These are phyloP conservation scores for Catonia carolina DNA, from an alignment of 2,888 invertebrate species.

Conservation along the genomic window DNA sequence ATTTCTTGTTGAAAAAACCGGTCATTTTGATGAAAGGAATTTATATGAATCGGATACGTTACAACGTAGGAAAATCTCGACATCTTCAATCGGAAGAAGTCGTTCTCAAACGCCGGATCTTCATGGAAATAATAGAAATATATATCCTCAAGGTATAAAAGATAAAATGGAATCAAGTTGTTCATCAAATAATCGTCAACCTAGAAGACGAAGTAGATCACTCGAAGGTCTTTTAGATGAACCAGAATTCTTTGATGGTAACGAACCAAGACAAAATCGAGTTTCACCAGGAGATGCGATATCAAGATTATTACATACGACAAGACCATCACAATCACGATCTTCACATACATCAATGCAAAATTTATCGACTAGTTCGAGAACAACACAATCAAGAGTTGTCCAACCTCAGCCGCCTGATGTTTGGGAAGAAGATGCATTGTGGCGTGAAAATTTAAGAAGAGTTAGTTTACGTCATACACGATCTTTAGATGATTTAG, in stretches of 20 bases:
- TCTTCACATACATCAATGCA: slow-evolving; percentile 18
- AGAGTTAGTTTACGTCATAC: slow-evolving; percentile 75
- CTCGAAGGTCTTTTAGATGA: slow-evolving; percentile 54
- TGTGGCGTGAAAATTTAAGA: slow-evolving; percentile 74
- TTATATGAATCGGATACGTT: slow-evolving; percentile 63
- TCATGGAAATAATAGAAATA: slow-evolving; percentile 38
- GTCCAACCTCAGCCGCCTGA: slow-evolving; percentile 39
- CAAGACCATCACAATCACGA: slow-evolving; percentile 24
- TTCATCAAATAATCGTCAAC: slow-evolving; percentile 16
- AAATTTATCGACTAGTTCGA: slow-evolving; percentile 16
- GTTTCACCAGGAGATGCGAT: slow-evolving; percentile 31
- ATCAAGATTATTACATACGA: slow-evolving; percentile 30
- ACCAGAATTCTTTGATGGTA: slow-evolving; percentile 32
- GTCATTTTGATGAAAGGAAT: slow-evolving; percentile 58
- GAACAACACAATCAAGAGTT: slow-evolving; percentile 22
- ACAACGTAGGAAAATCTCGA: slow-evolving; percentile 40
- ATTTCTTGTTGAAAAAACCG: slow-evolving; percentile 41
- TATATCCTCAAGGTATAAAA: slow-evolving; percentile 42
- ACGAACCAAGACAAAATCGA: slow-evolving; percentile 21
- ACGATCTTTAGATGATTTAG: slow-evolving; percentile 74
- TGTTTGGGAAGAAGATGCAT: slow-evolving; percentile 74
- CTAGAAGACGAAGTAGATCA: slow-evolving; percentile 47
- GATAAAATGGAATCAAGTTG: slow-evolving; percentile 38
- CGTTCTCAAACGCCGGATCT: slow-evolving; percentile 40
- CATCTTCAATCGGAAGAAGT: slow-evolving; percentile 31